Evolutionary conservation across 1,140 invertebrate genomes (phyloP).

Genomic region (Rhopalosiphum maidis): DNA sequence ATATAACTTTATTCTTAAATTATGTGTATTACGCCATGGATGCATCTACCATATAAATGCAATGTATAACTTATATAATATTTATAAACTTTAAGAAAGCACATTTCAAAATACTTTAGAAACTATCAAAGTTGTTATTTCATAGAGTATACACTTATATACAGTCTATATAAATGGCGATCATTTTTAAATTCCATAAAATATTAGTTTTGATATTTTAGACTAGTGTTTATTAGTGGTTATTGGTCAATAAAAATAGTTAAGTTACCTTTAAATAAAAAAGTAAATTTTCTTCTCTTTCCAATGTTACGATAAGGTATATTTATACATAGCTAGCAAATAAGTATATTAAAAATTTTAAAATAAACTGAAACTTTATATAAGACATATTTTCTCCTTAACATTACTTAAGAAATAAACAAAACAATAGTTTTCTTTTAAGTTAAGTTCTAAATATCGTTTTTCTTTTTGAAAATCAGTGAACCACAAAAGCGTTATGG

Average conservation of each 20-base stretch:
- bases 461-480: background rate
- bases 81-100: background rate
- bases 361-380: conserved; percentile 17
- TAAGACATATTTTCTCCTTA: background rate
- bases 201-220: background rate
- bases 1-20: background rate
- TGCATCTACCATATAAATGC: background rate
- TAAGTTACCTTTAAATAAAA: background rate
- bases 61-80: background rate
- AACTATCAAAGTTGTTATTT: background rate
- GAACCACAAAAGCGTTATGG: background rate
- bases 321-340: background rate
- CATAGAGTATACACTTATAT: background rate
- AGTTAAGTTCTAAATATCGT: background rate
- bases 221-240: background rate
- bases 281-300: background rate
- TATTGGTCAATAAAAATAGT: background rate
- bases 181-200: background rate
- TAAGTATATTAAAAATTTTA: background rate
- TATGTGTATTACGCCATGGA: background rate
- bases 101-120: background rate
- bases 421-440: background rate
- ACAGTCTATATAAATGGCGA: background rate
- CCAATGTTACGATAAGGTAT: background rate
- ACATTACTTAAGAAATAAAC: background rate